A percentile compares a stretch with the other conserved stretches of the same genome.
Conservation (phyloP, 2,888 invertebrate species). For the Panopea generosa region DNA sequence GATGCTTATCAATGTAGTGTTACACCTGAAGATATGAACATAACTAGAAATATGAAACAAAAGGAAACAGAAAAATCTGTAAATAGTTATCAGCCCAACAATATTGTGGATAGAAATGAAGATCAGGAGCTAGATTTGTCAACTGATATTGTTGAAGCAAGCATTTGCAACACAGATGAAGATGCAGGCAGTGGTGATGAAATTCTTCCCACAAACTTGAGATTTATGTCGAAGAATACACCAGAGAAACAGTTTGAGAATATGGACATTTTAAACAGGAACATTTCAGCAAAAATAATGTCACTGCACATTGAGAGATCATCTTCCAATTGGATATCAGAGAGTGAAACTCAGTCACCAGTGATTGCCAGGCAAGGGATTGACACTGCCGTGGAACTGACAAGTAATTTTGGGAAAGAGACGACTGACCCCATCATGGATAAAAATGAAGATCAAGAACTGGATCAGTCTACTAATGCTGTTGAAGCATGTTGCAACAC, state of each 20-base stretch:
- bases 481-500: conserved; percentile 23
- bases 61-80: not conserved
- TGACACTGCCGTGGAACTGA: not conserved
- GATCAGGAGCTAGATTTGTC: too few species aligned
- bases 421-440: too few species aligned
- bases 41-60: not conserved
- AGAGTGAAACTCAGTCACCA: not conserved
- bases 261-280: too few species aligned
- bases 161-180: conserved; percentile 25
- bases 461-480: not conserved
- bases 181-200: conserved; percentile 11
- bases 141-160: conserved; percentile 11
- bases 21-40: not conserved
- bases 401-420: not conserved
- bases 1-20: too few species aligned
- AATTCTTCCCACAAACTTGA: conserved; percentile 1
- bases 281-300: not conserved
- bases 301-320: not conserved
- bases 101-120: too few species aligned
- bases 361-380: not conserved
- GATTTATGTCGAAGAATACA: conserved; percentile 1
- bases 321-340: not conserved
- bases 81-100: too few species aligned
- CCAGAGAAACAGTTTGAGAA: conserved; percentile 3
- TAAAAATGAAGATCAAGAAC: too few species aligned